These are phyloP conservation scores for Istiophorus platypterus DNA, from an alignment of 2,113 vertebrate species.

Conservation along the genomic window DNA sequence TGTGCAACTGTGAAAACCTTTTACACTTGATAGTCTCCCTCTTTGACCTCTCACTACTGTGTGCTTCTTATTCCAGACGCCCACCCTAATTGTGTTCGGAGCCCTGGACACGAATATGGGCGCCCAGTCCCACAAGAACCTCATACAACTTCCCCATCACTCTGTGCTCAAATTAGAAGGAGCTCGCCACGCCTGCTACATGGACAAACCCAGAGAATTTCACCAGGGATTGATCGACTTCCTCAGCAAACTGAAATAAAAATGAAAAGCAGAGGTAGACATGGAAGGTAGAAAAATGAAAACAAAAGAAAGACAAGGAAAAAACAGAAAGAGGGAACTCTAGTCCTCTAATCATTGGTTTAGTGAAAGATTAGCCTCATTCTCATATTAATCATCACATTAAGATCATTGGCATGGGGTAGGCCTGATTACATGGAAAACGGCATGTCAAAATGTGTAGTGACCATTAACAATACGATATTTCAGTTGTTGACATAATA, in stretches of 20 bases:
- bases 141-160: constrained; percentile 89
- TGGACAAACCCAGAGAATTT: constrained; percentile 93
- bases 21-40: not conserved
- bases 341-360: not conserved
- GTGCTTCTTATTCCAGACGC: constrained; percentile 84
- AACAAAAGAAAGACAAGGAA: not conserved
- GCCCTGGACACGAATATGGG: constrained; percentile 89
- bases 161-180: constrained; percentile 81
- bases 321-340: not conserved
- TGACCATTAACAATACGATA: constrained; percentile 1
- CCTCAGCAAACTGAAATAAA: constrained; percentile 85
- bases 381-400: not conserved
- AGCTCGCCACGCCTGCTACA: constrained; percentile 94
- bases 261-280: not conserved
- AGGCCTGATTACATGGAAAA: constrained; percentile 20
- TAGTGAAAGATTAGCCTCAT: not conserved
- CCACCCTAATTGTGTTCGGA: constrained; percentile 92
- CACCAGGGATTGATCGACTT: constrained; percentile 90
- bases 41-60: not conserved
- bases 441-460: constrained; percentile 17
- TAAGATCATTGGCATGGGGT: not conserved
- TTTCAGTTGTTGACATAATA: constrained; percentile 24
- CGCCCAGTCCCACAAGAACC: constrained; percentile 90
- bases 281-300: constrained; percentile 50
- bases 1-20: not conserved